Evolutionary conservation across 2,797 vertebrate genomes (phyloP).

Genomic region (Bradypodion pumilum): DNA sequence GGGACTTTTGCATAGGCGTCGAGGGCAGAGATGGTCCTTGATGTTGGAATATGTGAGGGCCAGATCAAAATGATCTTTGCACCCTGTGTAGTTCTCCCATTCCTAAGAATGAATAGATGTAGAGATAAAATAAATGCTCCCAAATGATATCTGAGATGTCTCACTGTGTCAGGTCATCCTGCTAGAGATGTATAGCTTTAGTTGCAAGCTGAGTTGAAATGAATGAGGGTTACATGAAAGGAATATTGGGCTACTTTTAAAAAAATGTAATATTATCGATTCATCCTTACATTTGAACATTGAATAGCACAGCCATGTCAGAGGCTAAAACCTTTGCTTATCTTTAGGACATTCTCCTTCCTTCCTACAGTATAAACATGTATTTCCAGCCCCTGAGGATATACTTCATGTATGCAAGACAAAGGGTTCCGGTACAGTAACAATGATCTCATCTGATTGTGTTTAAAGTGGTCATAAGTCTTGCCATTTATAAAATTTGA

Average conservation of each 20-base stretch:
- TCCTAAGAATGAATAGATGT: background rate
- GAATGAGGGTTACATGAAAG: background rate
- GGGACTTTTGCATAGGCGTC: background rate
- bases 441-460: background rate
- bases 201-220: background rate
- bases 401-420: background rate
- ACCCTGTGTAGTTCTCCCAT: background rate
- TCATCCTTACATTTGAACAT: background rate
- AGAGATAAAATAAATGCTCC: constrained; percentile 9
- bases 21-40: background rate
- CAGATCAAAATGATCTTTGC: background rate
- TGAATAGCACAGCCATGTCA: background rate
- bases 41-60: background rate
- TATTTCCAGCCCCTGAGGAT: background rate
- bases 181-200: background rate
- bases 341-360: background rate
- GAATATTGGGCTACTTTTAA: background rate
- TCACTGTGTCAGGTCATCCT: background rate
- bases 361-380: background rate
- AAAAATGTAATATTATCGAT: background rate
- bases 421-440: background rate
- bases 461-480: background rate
- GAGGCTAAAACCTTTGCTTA: background rate
- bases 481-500: too few relatives aligned
- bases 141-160: background rate